Evolutionary conservation across 1,140 invertebrate genomes (phyloP).

Genomic region (Bombus fervidus): DNA sequence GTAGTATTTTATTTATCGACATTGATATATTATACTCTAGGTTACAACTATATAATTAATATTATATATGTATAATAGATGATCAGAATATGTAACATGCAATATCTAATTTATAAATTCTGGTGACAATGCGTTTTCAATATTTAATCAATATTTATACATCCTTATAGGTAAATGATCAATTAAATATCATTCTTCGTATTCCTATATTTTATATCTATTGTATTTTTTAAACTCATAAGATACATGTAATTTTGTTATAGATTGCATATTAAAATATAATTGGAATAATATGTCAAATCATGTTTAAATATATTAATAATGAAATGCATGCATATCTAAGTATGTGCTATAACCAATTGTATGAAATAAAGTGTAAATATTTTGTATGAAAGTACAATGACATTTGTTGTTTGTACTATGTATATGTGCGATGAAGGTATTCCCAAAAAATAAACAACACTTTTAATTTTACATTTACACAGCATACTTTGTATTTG

Average conservation of each 20-base stretch:
- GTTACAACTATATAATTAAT: conserved; percentile 6
- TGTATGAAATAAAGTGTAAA: conserved; percentile 50
- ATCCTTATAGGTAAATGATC: neutral
- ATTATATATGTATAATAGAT: neutral
- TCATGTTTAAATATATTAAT: conserved; percentile 21
- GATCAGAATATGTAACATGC: conserved; percentile 3
- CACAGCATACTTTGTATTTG: conserved; percentile 74
- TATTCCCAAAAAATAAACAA: conserved; percentile 41
- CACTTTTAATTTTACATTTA: conserved; percentile 60
- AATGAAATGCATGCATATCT: conserved; percentile 19
- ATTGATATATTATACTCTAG: neutral
- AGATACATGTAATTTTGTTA: conserved; percentile 28
- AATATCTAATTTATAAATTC: conserved; percentile 13
- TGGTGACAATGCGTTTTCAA: neutral
- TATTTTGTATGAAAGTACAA: conserved; percentile 37
- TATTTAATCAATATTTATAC: conserved; percentile 30
- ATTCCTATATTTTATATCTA: conserved; percentile 23
- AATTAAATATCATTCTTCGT: neutral
- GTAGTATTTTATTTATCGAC: neutral
- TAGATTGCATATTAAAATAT: conserved; percentile 35
- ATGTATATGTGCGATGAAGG: neutral
- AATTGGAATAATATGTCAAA: conserved; percentile 35
- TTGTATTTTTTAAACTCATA: neutral
- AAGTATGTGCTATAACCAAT: conserved; percentile 30
- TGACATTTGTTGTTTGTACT: neutral